Conservation (phyloP, 2,797 vertebrate species). For the Triplophysa yarkandensis region DNA sequence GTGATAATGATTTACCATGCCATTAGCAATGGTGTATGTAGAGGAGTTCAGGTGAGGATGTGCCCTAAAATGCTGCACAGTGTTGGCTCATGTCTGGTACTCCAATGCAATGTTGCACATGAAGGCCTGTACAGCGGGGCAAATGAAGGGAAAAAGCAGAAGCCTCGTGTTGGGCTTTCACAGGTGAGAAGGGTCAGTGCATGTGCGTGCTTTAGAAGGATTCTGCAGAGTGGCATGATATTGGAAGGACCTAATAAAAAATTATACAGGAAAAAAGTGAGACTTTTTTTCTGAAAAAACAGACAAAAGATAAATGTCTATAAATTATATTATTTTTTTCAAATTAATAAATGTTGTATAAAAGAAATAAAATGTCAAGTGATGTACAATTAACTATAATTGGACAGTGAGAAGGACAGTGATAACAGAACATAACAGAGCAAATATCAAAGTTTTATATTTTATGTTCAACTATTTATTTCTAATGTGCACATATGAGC, state of each 20-base stretch:
- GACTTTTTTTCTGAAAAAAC: no score
- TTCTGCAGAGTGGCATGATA: no score
- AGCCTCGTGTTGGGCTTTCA: background rate
- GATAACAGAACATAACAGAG: no score
- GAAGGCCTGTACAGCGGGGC: background rate
- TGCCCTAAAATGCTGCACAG: background rate
- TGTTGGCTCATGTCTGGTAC: background rate
- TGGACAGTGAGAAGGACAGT: no score
- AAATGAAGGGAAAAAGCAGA: background rate
- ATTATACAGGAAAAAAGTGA: background rate
- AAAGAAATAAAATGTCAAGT: no score
- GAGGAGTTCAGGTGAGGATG: background rate
- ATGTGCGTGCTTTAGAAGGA: background rate
- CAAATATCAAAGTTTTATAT: no score
- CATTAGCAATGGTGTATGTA: slow-evolving; percentile 7
- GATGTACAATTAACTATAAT: no score
- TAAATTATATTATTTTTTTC: background rate
- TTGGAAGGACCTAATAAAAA: background rate
- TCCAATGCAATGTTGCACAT: background rate
- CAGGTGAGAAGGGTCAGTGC: background rate
- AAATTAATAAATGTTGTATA: background rate
- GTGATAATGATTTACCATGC: background rate
- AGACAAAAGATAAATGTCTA: background rate
- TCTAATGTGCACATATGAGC: no score
- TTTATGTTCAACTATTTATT: no score